These are phyloP conservation scores for Alosa alosa DNA, from an alignment of 2,113 vertebrate species.

Conservation along the genomic window DNA sequence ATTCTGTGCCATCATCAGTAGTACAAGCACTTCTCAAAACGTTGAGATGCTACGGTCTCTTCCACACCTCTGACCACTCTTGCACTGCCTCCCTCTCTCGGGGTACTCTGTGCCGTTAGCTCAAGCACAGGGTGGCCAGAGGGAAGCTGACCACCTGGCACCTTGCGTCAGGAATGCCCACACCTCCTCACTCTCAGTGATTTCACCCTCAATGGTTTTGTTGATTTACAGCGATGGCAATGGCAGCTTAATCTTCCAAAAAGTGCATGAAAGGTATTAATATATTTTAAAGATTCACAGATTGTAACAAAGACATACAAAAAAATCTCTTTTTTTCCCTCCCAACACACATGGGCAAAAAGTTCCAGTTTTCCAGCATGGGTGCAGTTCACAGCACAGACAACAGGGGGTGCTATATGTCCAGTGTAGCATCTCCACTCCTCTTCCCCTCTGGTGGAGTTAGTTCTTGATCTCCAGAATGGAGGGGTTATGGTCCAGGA, in stretches of 20 bases:
- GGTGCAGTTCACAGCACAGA: conserved; percentile 32
- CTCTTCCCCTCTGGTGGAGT: conserved; percentile 46
- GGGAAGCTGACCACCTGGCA: background rate
- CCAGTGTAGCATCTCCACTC: conserved; percentile 36
- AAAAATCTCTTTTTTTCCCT: background rate
- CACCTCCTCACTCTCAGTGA: background rate
- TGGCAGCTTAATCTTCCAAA: background rate
- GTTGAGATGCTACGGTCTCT: background rate
- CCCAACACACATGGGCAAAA: conserved; percentile 20
- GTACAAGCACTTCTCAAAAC: background rate
- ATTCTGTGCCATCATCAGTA: background rate
- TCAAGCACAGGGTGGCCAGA: background rate
- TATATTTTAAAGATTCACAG: conserved; percentile 16
- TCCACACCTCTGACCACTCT: background rate
- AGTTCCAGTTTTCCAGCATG: conserved; percentile 19
- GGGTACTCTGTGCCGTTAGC: background rate
- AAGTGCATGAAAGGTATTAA: conserved; percentile 16
- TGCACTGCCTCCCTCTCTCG: background rate
- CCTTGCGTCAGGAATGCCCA: background rate
- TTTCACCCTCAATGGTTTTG: background rate
- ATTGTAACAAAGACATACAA: conserved; percentile 14
- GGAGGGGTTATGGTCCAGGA: conserved; percentile 96
- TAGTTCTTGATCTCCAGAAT: conserved; percentile 96
- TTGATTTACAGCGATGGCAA: conserved; percentile 9
- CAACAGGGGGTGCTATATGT: conserved; percentile 57